These are phyloP conservation scores for Petaurus breviceps DNA, from an alignment of 2,113 vertebrate genomes.

Conservation along the genomic window DNA sequence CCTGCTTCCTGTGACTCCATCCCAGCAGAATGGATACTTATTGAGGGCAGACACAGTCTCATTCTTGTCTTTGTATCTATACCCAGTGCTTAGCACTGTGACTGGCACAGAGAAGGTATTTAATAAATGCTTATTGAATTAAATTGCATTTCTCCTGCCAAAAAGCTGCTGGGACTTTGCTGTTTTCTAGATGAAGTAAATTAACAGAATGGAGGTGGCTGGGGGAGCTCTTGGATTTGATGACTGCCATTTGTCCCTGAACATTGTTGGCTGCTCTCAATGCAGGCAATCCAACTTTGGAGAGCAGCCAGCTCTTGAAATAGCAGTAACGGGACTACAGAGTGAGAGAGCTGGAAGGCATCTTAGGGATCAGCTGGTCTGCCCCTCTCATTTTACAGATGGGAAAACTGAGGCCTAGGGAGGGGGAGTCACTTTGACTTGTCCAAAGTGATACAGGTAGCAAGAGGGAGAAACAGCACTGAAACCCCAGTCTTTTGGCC, in stretches of 20 bases:
- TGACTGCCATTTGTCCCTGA: not conserved
- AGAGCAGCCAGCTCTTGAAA: not conserved
- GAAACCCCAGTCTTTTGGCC: not conserved
- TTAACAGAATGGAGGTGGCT: not conserved
- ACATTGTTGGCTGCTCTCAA: not conserved
- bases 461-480: not conserved
- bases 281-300: not conserved
- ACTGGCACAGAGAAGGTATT: not conserved
- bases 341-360: not conserved
- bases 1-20: fast-evolving
- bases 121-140: not conserved
- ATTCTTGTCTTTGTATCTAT: not conserved
- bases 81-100: not conserved
- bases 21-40: not conserved
- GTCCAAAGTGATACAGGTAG: not conserved
- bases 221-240: not conserved
- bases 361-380: not conserved
- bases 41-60: not conserved
- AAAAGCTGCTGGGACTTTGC: not conserved
- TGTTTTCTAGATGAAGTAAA: not conserved
- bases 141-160: not conserved
- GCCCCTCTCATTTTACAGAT: not conserved
- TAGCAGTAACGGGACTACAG: not conserved
- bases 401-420: not conserved
- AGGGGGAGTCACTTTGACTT: not conserved